These are phyloP conservation scores for Ectemnius cavifrons DNA, from an alignment of 2,888 invertebrate genomes.

Conservation along the genomic window DNA sequence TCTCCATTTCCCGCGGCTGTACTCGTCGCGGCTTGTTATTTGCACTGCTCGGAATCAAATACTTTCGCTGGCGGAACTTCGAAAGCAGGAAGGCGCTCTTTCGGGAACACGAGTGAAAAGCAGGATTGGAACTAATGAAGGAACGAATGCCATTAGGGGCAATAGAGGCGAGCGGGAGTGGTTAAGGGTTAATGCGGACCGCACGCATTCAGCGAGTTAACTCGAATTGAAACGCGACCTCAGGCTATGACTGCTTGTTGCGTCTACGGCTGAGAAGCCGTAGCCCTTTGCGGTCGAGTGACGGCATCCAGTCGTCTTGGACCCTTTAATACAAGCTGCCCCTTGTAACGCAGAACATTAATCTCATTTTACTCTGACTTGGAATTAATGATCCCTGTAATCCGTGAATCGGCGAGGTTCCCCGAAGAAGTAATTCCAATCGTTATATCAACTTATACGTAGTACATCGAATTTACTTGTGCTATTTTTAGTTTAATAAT, in stretches of 20 bases:
- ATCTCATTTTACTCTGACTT: not conserved
- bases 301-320: not conserved
- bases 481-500: no score
- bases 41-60: no score
- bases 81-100: no score
- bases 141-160: constrained; percentile 51
- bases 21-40: no score
- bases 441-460: no score
- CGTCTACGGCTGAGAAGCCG: constrained; percentile 42
- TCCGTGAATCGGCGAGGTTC: no score
- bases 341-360: constrained; percentile 8
- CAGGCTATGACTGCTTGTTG: constrained; percentile 53
- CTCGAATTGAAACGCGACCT: constrained; percentile 44
- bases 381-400: no score
- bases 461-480: no score
- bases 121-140: constrained; percentile 4
- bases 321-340: not conserved
- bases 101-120: not conserved
- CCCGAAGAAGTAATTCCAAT: no score
- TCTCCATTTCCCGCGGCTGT: no score
- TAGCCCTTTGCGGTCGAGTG: constrained; percentile 24
- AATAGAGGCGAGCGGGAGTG: constrained; percentile 31
- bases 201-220: constrained; percentile 40
- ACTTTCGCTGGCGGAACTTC: no score
- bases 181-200: constrained; percentile 20